Evolutionary conservation across 1,140 invertebrate species (phyloP), one percentile per base, ranked within the genome.

Genomic region (Saccostrea echinata): DNA sequence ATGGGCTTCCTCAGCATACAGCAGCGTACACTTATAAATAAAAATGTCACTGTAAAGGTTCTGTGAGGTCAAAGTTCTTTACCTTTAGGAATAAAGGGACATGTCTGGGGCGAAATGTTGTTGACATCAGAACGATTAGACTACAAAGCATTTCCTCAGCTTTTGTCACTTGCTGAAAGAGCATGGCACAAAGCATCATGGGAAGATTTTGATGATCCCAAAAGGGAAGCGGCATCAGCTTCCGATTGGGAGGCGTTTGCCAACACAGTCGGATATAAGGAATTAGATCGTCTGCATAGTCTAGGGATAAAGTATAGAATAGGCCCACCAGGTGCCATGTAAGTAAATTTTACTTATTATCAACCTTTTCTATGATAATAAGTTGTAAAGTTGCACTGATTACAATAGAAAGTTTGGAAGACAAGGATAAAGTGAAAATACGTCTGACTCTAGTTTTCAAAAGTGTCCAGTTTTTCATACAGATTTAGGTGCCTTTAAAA

Each of bases 151-250:
- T 94, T 92, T 82, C 93, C 94, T 11, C 87, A 93, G 55, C 30
- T 94, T n/a, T 64, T 94, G 30, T 92, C 93, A 53, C 27, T 94
- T 33, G 93, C 94, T 16, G 94, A 94, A 86, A 86, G 93, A 27
- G 91, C 93, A 1, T 94, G 94, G 94, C 92, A 94, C 87, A 85
- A 92, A 82, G 92, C 94, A 57, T 16, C 87, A 30, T 94, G 93
- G 93, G 93, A 94, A 89, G 76, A 18, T 12, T 76, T 80, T 6
- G 84, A 85, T 0, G 86, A 90, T 51, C 84, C 35, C 0, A 52
- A 84, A 51, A 64, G 90, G 24, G 87, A 91, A 24, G 12, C 4
- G 0, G 21, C 52, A 16, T 89, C 84, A 71, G 80, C 83, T 13
- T n/a, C n/a, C 0, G 93, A 94, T 84, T 94, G 94, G 94, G 85